Conservation (phyloP, 1,140 invertebrate genomes). For the Pseudomyrmex cubaensis region DNA sequence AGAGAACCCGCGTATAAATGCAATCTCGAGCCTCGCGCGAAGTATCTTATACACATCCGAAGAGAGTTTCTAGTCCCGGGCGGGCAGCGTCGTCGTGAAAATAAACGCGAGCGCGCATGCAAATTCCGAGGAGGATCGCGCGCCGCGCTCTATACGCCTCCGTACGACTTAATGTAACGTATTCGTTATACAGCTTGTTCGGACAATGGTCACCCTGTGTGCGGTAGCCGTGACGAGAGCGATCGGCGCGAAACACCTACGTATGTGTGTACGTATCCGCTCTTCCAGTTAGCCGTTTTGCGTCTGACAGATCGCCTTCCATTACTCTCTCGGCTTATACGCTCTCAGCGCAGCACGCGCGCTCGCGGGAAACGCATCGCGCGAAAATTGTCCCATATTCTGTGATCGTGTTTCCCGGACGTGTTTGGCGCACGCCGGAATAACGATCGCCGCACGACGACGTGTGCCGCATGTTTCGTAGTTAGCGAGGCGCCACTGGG, state of each 20-base stretch:
- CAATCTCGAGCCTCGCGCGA: too few species aligned
- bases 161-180: conserved; percentile 26
- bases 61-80: neutral
- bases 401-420: conserved; percentile 2
- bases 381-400: conserved; percentile 7
- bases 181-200: conserved; percentile 3
- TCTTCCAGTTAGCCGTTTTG: conserved; percentile 13
- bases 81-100: neutral
- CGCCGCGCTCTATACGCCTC: neutral
- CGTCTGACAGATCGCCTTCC: conserved; percentile 22
- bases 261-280: neutral
- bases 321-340: conserved; percentile 16
- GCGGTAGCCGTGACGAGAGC: conserved; percentile 20
- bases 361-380: neutral
- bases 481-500: neutral
- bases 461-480: conserved; percentile 8
- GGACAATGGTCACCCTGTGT: conserved; percentile 41
- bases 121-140: neutral
- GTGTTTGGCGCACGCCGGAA: neutral
- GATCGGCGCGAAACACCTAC: conserved; percentile 28
- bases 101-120: conserved; percentile 18
- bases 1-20: too few species aligned
- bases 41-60: neutral
- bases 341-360: neutral
- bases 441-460: conserved; percentile 26